Conservation (phyloP, 2,888 invertebrate species). For the Drosophila niveifrons region DNA sequence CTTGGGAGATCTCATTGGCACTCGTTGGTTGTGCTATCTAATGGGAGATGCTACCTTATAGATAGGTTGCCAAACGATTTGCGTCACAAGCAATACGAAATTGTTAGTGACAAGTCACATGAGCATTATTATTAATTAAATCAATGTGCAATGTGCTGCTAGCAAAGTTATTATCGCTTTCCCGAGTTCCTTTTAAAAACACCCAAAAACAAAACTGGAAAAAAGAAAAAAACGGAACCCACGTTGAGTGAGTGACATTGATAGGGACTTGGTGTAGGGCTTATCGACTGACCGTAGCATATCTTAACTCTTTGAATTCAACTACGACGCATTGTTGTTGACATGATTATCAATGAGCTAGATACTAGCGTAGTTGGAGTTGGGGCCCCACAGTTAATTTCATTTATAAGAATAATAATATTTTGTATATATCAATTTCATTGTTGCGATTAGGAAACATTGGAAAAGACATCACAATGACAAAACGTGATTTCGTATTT, state of each 20-base stretch:
- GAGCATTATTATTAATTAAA: constrained; percentile 78
- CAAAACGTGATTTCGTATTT: constrained; percentile 72
- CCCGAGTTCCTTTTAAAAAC: neutral
- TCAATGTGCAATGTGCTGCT: constrained; percentile 48
- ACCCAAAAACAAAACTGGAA: neutral
- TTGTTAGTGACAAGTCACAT: constrained; percentile 72
- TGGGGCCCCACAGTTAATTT: constrained; percentile 66
- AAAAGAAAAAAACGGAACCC: constrained; percentile 1
- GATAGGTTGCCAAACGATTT: constrained; percentile 60
- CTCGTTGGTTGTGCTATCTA: constrained; percentile 24
- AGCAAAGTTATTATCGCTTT: constrained; percentile 32
- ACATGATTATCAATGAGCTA: constrained; percentile 65
- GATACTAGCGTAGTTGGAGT: constrained; percentile 48
- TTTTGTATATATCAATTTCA: constrained; percentile 57
- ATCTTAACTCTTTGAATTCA: constrained; percentile 34
- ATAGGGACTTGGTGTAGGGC: constrained; percentile 36
- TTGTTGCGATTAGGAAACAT: constrained; percentile 63
- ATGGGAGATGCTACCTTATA: constrained; percentile 51
- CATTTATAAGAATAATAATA: constrained; percentile 57
- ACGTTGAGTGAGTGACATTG: constrained; percentile 48
- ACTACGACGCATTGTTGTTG: constrained; percentile 34
- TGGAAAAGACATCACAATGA: constrained; percentile 74
- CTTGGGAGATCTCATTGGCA: constrained; percentile 22
- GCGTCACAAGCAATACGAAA: constrained; percentile 59
- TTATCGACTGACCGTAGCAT: constrained; percentile 48